phyloP scores from a whole-genome alignment of 2,113 vertebrate genomes.

The Agelaius tricolor region DNA sequence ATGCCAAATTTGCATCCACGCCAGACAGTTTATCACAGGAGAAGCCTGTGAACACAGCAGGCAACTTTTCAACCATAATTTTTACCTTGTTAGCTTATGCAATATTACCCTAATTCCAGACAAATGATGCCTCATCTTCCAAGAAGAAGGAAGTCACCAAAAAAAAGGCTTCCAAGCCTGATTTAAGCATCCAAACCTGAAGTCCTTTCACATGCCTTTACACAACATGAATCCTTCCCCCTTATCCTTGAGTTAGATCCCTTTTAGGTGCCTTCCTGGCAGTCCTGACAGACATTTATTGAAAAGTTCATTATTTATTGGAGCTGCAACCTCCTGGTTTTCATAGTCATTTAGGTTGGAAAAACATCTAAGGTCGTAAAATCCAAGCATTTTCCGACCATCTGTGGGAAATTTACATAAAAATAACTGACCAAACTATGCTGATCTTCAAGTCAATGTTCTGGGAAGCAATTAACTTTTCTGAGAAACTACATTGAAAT shows the following conservation, averaged over 20 bases:
- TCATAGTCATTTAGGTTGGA: not conserved
- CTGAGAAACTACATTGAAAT: not conserved
- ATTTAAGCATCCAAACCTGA: not conserved
- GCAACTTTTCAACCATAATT: not conserved
- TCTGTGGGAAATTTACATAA: not conserved
- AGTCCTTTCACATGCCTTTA: not conserved
- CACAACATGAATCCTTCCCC: not conserved
- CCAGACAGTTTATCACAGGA: not conserved
- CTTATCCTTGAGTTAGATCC: not conserved
- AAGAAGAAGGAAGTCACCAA: not conserved
- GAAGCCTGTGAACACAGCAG: slow-evolving; percentile 13
- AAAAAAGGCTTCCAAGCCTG: not conserved
- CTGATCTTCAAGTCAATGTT: not conserved
- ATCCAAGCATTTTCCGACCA: not conserved
- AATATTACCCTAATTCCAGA: not conserved
- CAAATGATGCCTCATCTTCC: not conserved
- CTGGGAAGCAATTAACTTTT: not conserved
- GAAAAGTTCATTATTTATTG: not conserved
- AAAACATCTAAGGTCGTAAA: not conserved
- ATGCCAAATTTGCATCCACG: not conserved
- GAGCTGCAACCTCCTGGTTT: not conserved
- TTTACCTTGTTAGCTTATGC: slow-evolving; percentile 2
- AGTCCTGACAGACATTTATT: not conserved
- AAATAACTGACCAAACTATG: not conserved
- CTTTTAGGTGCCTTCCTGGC: not conserved